Evolutionary conservation across 1,140 invertebrate species (phyloP), one percentile per base, ranked within the genome.

Genomic region (Macrostomum lignano): DNA sequence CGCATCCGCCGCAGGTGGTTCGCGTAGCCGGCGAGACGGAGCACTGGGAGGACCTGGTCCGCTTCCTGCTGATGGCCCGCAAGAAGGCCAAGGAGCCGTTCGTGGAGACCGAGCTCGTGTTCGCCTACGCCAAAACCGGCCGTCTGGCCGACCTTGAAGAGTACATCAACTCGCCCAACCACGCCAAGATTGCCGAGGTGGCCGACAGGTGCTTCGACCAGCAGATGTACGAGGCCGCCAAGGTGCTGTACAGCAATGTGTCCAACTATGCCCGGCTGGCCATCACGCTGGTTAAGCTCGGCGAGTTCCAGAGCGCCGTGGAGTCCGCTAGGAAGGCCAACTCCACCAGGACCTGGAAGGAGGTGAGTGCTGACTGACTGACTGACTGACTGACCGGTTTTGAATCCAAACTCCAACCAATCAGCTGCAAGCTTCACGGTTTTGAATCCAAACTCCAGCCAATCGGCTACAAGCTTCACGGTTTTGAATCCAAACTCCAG

Each of bases 161-260:
- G 56, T 96, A 96, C 53, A 79, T 98, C 38, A 84, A 82, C 13
- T 78, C 81, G 0, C 88, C 91, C 2, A 98, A 98, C 33, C 86
- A 98, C 61, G 91, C 91, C 1, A 84, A 94, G 49, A 91, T 98
- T 40, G 82, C 91, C 53, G 88, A 88, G 67, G 91, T 96, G 44
- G 86, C 84, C 20, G 86, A 94, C 54, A 67, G 86, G 10, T 98
- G 88, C 58, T 96, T 93, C 59, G 84, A 91, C 38, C 76, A 88
- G 52, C 73, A 77, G 43, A 88, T 94, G 77, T 94, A 78, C 53
- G 86, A 98, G 42, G 77, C 88, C 2, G 86, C 91, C 6, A 94
- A 96, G 53, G 61, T 96, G 21, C 60, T 98, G 0, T 98, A 94
- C 65, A 96, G 94, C 51, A 96, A 93, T 51, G 84, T 96, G 14